A percentile compares a stretch with the other conserved stretches of the same genome.
Evolutionary conservation across 2,113 vertebrate genomes (phyloP).

Genomic region (Sorex araneus): DNA sequence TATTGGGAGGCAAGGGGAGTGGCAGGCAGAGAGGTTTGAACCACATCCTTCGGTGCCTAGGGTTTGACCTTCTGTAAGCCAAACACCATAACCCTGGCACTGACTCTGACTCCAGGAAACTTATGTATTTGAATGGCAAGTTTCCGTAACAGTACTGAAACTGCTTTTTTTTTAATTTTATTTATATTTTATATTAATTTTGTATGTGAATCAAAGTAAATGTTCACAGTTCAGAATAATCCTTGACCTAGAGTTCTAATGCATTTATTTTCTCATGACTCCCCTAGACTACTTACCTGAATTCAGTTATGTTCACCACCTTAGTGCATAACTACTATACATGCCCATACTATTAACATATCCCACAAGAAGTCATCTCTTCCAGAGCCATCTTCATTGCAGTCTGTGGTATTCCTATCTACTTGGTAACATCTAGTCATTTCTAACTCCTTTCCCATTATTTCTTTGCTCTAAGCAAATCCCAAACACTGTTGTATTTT

Average conservation of each 20-base stretch:
- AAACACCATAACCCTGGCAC: too few relatives aligned
- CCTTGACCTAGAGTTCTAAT: neutral
- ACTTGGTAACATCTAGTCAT: neutral
- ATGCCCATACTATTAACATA: neutral
- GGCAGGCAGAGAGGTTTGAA: too few relatives aligned
- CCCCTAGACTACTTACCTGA: neutral
- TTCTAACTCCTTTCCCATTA: neutral
- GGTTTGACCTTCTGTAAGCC: too few relatives aligned
- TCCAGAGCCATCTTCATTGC: neutral
- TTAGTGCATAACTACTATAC: too few relatives aligned
- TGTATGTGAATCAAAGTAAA: slow-evolving; percentile 33
- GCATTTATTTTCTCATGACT: neutral
- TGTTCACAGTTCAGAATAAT: neutral
- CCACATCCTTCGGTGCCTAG: too few relatives aligned
- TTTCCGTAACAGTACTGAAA: neutral
- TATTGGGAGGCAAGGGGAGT: neutral
- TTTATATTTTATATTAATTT: slow-evolving; percentile 53
- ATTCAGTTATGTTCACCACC: neutral
- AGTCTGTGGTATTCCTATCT: neutral
- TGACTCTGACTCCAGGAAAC: too few relatives aligned
- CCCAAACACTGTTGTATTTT: neutral
- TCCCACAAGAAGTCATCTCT: neutral
- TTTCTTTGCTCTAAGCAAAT: neutral
- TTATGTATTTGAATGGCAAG: too few relatives aligned
- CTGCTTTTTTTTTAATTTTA: slow-evolving; percentile 22